Percentiles rank a stretch among this genome's conserved stretches.
Evolutionary conservation across 2,113 vertebrate species (phyloP).

Genomic region (Cynocephalus volans): DNA sequence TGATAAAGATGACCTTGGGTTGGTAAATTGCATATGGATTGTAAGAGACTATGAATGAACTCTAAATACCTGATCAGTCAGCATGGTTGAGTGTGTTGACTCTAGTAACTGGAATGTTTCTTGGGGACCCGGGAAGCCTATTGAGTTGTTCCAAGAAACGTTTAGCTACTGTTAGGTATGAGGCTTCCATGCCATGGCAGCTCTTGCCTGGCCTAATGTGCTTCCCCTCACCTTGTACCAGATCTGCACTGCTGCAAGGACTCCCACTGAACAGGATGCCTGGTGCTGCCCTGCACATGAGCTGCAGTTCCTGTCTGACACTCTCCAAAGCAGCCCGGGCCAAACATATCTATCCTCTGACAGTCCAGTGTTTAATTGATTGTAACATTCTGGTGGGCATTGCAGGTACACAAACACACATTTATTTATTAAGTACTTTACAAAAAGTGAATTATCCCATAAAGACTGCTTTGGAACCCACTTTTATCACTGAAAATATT

Average conservation of each 20-base stretch:
- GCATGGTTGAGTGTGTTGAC: background rate
- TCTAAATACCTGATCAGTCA: background rate
- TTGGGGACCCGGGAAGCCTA: background rate
- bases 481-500: constrained; percentile 28
- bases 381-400: background rate
- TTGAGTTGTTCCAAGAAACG: background rate
- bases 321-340: background rate
- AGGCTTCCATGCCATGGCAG: background rate
- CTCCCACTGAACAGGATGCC: background rate
- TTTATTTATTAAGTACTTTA: constrained; percentile 24
- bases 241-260: no score
- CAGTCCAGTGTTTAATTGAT: background rate
- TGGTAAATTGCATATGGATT: background rate
- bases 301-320: background rate
- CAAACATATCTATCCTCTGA: background rate
- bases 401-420: background rate
- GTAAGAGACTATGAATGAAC: background rate
- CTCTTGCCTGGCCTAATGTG: background rate
- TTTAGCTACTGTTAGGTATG: background rate
- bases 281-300: background rate
- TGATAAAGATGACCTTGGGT: background rate
- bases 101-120: background rate
- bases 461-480: background rate
- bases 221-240: no score
- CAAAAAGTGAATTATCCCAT: background rate